Evolutionary conservation across 2,888 invertebrate genomes (phyloP).

Genomic region (Anthoptus insignis): DNA sequence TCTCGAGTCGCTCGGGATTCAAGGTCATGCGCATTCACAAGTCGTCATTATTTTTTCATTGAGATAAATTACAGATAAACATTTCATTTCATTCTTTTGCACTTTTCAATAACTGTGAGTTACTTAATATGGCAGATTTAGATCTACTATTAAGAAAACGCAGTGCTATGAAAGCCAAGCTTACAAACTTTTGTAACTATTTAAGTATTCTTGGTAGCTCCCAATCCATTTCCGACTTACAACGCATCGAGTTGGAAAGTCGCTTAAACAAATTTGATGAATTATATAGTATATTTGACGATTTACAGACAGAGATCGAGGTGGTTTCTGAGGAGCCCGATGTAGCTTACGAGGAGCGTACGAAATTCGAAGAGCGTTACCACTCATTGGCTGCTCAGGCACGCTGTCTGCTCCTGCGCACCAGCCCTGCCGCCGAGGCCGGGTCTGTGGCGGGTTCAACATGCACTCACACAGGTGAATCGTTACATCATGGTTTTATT

Average conservation of each 20-base stretch:
- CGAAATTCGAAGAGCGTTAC: slow-evolving; percentile 23
- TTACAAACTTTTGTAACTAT: slow-evolving; percentile 30
- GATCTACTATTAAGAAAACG: slow-evolving; percentile 2
- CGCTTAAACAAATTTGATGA: slow-evolving; percentile 16
- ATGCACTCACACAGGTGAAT: no score
- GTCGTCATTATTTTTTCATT: not conserved
- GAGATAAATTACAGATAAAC: not conserved
- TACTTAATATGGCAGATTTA: not conserved
- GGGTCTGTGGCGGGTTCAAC: slow-evolving; percentile 5
- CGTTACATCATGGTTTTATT: no score
- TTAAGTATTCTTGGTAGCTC: slow-evolving; percentile 13
- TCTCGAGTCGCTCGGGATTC: not conserved
- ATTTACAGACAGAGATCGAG: slow-evolving; percentile 33
- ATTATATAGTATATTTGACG: slow-evolving; percentile 16
- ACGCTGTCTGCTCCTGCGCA: no score
- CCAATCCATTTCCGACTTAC: slow-evolving; percentile 21
- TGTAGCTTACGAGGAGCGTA: slow-evolving; percentile 19
- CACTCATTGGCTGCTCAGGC: not conserved
- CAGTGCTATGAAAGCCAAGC: slow-evolving; percentile 26
- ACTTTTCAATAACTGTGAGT: not conserved
- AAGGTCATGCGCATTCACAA: not conserved
- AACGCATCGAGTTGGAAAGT: slow-evolving; percentile 18
- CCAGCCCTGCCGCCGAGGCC: no score
- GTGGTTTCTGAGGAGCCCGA: slow-evolving; percentile 6
- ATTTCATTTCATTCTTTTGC: not conserved